Evolutionary conservation across 2,888 invertebrate species (phyloP).

Genomic region (Coleophora deauratella): DNA sequence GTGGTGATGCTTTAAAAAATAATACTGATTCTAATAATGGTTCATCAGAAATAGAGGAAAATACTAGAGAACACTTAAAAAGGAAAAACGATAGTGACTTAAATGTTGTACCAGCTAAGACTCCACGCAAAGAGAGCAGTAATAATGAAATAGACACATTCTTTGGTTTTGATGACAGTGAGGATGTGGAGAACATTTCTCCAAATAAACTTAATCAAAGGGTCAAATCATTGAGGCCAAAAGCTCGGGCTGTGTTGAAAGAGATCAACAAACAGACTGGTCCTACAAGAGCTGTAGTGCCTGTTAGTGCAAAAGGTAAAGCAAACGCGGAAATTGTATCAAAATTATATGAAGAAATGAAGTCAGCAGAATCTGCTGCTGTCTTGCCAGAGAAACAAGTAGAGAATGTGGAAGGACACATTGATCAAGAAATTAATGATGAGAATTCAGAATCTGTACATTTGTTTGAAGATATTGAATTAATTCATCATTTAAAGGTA

Average conservation of each 20-base stretch:
- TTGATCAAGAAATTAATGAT: constrained; percentile 20
- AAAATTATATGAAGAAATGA: constrained; percentile 38
- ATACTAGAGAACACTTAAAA: constrained; percentile 18
- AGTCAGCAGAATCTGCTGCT: constrained; percentile 44
- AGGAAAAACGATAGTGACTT: constrained; percentile 18
- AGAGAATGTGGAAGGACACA: constrained; percentile 22
- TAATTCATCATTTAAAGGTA: constrained; percentile 60
- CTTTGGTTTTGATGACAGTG: constrained; percentile 66
- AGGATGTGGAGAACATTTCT: constrained; percentile 52
- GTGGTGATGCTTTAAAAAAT: constrained; percentile 5
- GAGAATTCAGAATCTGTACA: constrained; percentile 51
- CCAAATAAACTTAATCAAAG: constrained; percentile 38
- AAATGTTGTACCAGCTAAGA: constrained; percentile 17
- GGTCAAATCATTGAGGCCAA: constrained; percentile 30
- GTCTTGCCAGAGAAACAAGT: constrained; percentile 27
- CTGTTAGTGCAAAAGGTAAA: constrained; percentile 38
- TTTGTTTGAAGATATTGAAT: constrained; percentile 63
- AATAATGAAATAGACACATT: constrained; percentile 38
- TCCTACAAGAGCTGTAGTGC: constrained; percentile 38
- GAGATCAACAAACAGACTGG: constrained; percentile 41
- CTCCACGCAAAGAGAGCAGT: constrained; percentile 19
- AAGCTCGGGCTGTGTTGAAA: constrained; percentile 39
- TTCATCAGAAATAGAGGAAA: constrained; percentile 12
- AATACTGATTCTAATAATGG: neutral
- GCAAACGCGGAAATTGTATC: constrained; percentile 37